Percentiles rank a stretch among this genome's conserved stretches.
phyloP scores from a whole-genome alignment of 92 coral and sea anemone genomes.

The Phenganax marumi region DNA sequence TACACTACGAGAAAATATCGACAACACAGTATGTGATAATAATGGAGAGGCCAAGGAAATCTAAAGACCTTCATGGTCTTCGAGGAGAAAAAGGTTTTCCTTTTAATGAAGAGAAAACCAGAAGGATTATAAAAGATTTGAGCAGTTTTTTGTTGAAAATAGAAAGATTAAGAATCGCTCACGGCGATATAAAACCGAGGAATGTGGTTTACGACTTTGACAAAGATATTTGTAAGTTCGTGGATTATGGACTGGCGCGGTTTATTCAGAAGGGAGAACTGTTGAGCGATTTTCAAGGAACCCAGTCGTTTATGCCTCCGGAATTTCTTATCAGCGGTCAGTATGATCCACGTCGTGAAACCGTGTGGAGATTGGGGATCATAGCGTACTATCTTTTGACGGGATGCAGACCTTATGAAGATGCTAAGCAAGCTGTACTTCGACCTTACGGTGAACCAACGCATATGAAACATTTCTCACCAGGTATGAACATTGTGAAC shows the following conservation, averaged over 20 bases:
- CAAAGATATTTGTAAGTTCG: not conserved
- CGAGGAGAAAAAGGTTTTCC: conserved; percentile 23
- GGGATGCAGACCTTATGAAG: conserved; percentile 27
- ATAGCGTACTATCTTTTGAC: conserved; percentile 13
- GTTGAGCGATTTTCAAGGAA: conserved; percentile 5
- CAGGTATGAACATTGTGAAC: not conserved
- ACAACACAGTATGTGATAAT: not conserved
- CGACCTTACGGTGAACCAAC: conserved; percentile 7
- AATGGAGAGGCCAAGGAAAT: conserved; percentile 26
- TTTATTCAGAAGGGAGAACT: conserved; percentile 19
- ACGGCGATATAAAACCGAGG: conserved; percentile 31
- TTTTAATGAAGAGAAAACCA: conserved; percentile 13
- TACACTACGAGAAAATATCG: conserved; percentile 15
- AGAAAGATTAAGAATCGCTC: not conserved
- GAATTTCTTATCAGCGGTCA: conserved; percentile 8
- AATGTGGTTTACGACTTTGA: conserved; percentile 30
- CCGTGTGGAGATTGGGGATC: conserved; percentile 29
- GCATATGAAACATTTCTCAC: conserved; percentile 18
- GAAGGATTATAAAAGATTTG: not conserved
- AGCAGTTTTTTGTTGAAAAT: not conserved
- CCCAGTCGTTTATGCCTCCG: conserved; percentile 28
- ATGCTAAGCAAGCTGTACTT: conserved; percentile 3
- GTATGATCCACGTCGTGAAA: conserved; percentile 12
- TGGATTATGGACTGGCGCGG: conserved; percentile 32
- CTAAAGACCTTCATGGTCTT: conserved; percentile 11